Percentiles rank a stretch among this genome's conserved stretches.
phyloP scores from a whole-genome alignment of 2,888 invertebrate genomes.

The Mythimna vitellina region DNA sequence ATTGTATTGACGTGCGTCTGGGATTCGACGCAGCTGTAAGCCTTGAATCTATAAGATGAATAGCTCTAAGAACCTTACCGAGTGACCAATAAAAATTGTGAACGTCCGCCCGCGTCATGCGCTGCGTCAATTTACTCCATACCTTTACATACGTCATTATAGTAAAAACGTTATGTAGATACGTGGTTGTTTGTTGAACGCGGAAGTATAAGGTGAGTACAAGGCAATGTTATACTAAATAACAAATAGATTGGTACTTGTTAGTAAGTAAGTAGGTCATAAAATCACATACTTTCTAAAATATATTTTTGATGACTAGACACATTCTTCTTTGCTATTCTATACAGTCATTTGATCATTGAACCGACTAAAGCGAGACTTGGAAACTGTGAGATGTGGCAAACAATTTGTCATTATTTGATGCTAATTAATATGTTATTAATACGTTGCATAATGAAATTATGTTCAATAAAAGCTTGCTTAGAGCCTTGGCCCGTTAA shows the following conservation, averaged over 20 bases:
- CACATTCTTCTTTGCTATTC: not conserved
- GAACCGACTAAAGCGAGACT: not conserved
- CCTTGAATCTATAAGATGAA: slow-evolving; percentile 47
- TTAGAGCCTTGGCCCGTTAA: not conserved
- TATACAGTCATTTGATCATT: not conserved
- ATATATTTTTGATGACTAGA: not conserved
- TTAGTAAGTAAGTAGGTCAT: slow-evolving; percentile 1
- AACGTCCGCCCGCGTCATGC: slow-evolving; percentile 50
- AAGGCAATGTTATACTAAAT: not conserved
- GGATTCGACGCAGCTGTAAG: slow-evolving; percentile 36
- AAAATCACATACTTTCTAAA: not conserved
- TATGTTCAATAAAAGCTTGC: not conserved
- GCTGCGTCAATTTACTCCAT: slow-evolving; percentile 53
- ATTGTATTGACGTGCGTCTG: slow-evolving; percentile 33
- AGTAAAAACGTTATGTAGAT: slow-evolving; percentile 30
- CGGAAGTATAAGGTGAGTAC: slow-evolving; percentile 10
- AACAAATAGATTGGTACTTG: not conserved
- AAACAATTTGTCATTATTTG: not conserved
- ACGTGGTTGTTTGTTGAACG: slow-evolving; percentile 29
- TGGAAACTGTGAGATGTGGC: not conserved
- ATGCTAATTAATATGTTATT: not conserved
- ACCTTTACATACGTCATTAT: slow-evolving; percentile 53
- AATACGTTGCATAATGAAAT: no score
- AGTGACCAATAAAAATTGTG: slow-evolving; percentile 47
- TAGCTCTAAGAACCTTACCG: slow-evolving; percentile 45